Evolutionary conservation across 2,888 invertebrate genomes (phyloP), one percentile per base, ranked within the genome.

Genomic region (Andrena haemorrhoa): DNA sequence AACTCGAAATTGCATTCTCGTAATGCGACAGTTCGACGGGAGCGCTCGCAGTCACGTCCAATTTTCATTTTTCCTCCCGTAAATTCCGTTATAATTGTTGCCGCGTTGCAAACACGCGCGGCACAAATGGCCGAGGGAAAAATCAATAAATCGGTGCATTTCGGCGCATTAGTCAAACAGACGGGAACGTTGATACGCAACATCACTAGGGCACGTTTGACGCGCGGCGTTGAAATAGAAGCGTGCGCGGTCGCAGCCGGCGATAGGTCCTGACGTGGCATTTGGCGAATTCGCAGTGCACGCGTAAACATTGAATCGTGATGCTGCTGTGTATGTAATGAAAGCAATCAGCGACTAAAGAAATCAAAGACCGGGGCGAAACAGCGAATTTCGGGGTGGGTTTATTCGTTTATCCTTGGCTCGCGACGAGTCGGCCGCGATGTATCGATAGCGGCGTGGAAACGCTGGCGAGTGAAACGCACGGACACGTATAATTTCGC

Each of bases 71-170:
- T 56, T 56, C 23, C 51, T 51, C 23, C 41, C 41, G 16, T 41
- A 41, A 16, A 41, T 41, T 16, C 12, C 41, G 56, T 12, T 60
- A 69, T 64, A 76, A 72, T 76, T 76, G 71, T 56, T 20, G 72
- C 63, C 63, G 64, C 63, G 31, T 20, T 31, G 49, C 10, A 26
- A 29, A 49, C 33, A 23, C 76, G 76, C 20, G 29, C 56, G 65
- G 73, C 56, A 64, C 64, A 76, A 65, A 65, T 65, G 64, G 64
- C 76, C 56, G 61, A 31, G 61, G 65, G 74, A 29, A 66, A 66
- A 74, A 77, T 77, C 77, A 74, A 77, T 74, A 74, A 75, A 75
- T 74, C 66, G 75, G 41, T 20, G 66, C 61, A 61, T 78, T 66
- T 68, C 53, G 41, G 47, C 23, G 75, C 61, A 78, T 78, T 78